Conservation (phyloP, 2,888 invertebrate species). For the Spilarctia lutea region DNA sequence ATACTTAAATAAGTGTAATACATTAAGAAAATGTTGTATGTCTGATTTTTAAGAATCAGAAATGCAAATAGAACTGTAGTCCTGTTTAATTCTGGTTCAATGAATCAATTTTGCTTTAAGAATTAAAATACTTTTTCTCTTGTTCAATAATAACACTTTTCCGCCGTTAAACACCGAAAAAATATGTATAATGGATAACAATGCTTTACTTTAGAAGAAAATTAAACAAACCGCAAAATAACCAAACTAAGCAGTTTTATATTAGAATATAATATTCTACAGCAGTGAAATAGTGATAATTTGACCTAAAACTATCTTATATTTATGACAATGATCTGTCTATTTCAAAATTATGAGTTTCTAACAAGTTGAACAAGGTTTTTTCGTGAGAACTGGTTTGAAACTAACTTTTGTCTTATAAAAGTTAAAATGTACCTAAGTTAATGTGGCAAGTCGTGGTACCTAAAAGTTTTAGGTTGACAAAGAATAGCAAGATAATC, state of each 20-base stretch:
- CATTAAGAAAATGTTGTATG: no score
- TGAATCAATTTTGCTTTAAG: neutral
- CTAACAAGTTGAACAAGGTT: conserved; percentile 19
- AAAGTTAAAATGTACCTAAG: neutral
- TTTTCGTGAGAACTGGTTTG: neutral
- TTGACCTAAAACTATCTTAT: conserved; percentile 2
- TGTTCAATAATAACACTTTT: no score
- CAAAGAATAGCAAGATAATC: no score
- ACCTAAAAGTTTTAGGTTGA: neutral
- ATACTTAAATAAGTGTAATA: neutral
- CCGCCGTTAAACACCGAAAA: no score
- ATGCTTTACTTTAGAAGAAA: no score
- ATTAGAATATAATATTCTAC: neutral
- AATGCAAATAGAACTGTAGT: no score
- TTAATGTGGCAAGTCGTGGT: neutral
- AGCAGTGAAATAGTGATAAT: neutral
- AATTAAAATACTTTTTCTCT: neutral
- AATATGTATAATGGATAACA: no score
- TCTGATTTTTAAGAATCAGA: no score
- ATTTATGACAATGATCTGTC: neutral
- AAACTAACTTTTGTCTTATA: neutral
- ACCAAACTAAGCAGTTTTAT: neutral
- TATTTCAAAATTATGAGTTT: neutral
- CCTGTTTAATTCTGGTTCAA: neutral
- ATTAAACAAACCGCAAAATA: no score